Percentiles rank a stretch among this genome's conserved stretches.
phyloP scores from a whole-genome alignment of 1,140 invertebrate species.

The Aradophagus sp. region DNA sequence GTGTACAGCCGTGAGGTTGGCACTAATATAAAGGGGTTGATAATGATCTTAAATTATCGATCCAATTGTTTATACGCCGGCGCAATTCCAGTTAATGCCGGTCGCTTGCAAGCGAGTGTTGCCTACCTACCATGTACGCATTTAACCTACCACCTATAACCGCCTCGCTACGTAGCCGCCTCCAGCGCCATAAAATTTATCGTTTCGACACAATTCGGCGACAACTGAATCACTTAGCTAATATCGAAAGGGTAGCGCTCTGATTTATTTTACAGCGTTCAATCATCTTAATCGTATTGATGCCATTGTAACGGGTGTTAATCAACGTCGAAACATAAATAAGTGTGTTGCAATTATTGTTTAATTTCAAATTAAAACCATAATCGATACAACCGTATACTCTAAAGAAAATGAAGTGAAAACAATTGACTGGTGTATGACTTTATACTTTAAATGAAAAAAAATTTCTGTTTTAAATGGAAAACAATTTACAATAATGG shows the following conservation, averaged over 20 bases:
- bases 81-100: constrained; percentile 71
- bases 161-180: constrained; percentile 40
- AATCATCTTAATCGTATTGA: too few species aligned
- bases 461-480: too few species aligned
- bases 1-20: too few species aligned
- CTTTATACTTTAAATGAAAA: too few species aligned
- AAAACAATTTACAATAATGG: too few species aligned
- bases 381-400: too few species aligned
- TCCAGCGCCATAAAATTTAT: constrained; percentile 69
- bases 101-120: constrained; percentile 58
- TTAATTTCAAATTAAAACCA: too few species aligned
- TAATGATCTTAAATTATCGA: constrained; percentile 75
- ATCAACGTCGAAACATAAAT: too few species aligned
- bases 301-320: too few species aligned
- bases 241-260: constrained; percentile 60
- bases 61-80: constrained; percentile 74
- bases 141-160: constrained; percentile 63
- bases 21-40: constrained; percentile 70
- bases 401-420: too few species aligned
- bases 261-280: constrained; percentile 63
- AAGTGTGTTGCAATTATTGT: too few species aligned
- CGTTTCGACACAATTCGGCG: constrained; percentile 65
- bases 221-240: constrained; percentile 69
- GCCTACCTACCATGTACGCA: constrained; percentile 54
- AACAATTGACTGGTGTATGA: too few species aligned